Evolutionary conservation across 2,888 invertebrate genomes (phyloP).

Genomic region (Mongoloraphidia duomilia): DNA sequence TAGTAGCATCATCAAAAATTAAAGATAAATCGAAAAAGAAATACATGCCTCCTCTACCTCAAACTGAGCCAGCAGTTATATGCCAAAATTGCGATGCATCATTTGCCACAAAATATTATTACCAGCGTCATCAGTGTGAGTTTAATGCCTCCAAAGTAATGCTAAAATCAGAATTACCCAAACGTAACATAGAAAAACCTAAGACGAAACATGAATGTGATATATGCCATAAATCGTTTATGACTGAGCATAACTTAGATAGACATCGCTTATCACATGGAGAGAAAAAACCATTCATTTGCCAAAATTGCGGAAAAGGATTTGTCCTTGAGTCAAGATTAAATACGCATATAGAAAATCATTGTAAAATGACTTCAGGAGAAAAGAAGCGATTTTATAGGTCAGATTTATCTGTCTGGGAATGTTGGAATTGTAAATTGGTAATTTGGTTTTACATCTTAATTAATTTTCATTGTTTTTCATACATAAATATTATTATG

Average conservation of each 20-base stretch:
- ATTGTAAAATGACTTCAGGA: constrained; percentile 28
- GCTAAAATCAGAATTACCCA: constrained; percentile 25
- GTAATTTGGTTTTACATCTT: constrained; percentile 9
- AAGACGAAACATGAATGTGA: constrained; percentile 26
- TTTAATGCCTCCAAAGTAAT: constrained; percentile 29
- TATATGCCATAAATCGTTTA: constrained; percentile 28
- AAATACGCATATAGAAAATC: constrained; percentile 30
- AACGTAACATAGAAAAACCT: constrained; percentile 25
- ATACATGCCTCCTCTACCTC: constrained; percentile 14
- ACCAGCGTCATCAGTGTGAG: constrained; percentile 30
- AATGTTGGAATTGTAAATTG: constrained; percentile 29
- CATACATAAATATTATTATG: too few species aligned
- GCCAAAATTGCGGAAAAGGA: constrained; percentile 29
- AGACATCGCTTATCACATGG: constrained; percentile 27
- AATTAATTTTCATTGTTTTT: too few species aligned
- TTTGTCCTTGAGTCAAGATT: constrained; percentile 30
- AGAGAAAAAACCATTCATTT: constrained; percentile 25
- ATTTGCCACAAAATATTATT: constrained; percentile 31
- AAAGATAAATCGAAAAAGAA: constrained; percentile 16
- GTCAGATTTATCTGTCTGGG: constrained; percentile 30
- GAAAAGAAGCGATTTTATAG: constrained; percentile 30
- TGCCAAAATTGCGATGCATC: constrained; percentile 32
- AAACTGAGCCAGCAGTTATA: constrained; percentile 22
- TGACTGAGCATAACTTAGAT: constrained; percentile 28
- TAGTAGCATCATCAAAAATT: neutral